Evolutionary conservation across 2,888 invertebrate species (phyloP), one percentile per base, ranked within the genome.

Genomic region (Zele albiditarsus): DNA sequence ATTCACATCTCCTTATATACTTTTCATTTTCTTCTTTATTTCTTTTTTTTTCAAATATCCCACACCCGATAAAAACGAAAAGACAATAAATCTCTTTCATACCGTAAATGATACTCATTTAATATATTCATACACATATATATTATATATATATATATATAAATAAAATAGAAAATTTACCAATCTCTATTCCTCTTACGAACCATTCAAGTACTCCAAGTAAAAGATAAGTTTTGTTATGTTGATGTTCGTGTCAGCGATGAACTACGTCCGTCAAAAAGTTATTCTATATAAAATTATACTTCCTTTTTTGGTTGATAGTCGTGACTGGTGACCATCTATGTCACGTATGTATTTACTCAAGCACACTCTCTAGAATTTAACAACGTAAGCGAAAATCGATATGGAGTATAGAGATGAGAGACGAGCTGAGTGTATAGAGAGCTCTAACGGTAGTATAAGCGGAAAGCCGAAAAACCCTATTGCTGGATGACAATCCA

Each of bases 301-400:
- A 63, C 38, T 27, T 62, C n/a, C 31, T 31, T 31, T 12, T 4
- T 31, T 63, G n/a, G 4, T 27, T 46, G 16, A 16, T 46, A 16
- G n/a, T 46, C n/a, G 46, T 46, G n/a, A 20, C 53, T 53, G 53
- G 53, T 53, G 53, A 53, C 53, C 53, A 53, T 53, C 53, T 20
- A 53, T 53, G 53, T 53, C 53, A 53, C 53, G 53, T 53, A 53
- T 53, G 53, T 33, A 31, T 38, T 31, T 33, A 63, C 63, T 20
- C 33, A 31, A 31, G n/a, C 16, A 60, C 60, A 60, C 60, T 27
- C 28, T 60, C 28, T 60, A 8, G 12, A 33, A 33, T 38, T 63
- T 63, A 63, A 63, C 63, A 63, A 63, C 38, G 20, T 63, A 63
- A 63, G 63, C 38, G 63, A 63, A 63, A 63, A 63, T 63, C 63